Evolutionary conservation across 2,113 vertebrate species (phyloP).

Genomic region (Sinocyclocheilus rhinocerous): DNA sequence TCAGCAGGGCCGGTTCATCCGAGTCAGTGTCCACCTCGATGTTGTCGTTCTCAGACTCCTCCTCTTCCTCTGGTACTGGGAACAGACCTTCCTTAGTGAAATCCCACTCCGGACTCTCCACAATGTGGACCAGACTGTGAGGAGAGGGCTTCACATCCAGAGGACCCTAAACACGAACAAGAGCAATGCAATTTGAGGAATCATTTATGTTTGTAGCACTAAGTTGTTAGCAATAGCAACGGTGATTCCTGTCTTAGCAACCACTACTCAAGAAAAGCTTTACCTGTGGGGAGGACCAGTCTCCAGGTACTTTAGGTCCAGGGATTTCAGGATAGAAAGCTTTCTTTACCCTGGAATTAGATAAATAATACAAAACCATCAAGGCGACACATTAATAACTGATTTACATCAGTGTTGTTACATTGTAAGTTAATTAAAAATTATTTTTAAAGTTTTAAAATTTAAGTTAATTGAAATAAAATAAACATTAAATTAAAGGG

Average conservation of each 20-base stretch:
- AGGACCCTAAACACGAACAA: conserved; percentile 63
- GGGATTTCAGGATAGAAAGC: conserved; percentile 56
- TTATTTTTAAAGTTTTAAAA: no score
- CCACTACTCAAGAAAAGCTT: not conserved
- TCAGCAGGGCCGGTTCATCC: conserved; percentile 77
- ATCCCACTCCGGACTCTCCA: conserved; percentile 76
- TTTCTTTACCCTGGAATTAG: conserved; percentile 53
- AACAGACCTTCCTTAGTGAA: conserved; percentile 82
- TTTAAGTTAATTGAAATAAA: no score
- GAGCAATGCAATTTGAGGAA: not conserved
- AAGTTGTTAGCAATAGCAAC: not conserved
- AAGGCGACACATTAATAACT: not conserved
- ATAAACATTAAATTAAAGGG: no score
- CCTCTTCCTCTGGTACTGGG: conserved; percentile 78
- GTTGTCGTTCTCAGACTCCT: conserved; percentile 72
- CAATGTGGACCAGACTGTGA: conserved; percentile 87
- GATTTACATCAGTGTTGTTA: not conserved
- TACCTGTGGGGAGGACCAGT: conserved; percentile 51
- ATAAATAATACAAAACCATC: not conserved
- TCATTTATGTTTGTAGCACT: not conserved
- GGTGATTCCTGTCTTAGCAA: not conserved
- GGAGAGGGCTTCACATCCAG: conserved; percentile 86
- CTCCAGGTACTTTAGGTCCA: conserved; percentile 53
- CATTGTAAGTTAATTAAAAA: not conserved
- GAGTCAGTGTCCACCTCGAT: conserved; percentile 71